Evolutionary conservation across 2,888 invertebrate species (phyloP), one percentile per base, ranked within the genome.

Genomic region (Fragum sueziense): DNA sequence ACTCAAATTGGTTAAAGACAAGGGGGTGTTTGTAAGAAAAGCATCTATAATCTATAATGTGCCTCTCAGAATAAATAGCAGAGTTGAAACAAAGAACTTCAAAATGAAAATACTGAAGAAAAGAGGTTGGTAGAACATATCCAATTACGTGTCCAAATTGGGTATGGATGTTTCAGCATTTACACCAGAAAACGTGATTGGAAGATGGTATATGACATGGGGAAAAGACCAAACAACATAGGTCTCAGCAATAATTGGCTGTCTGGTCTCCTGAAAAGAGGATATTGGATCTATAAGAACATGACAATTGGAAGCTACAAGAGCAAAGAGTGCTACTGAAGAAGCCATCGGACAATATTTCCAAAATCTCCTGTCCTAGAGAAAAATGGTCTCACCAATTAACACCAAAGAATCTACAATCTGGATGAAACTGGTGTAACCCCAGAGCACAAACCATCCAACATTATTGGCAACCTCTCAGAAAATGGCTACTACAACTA

Each of bases 401-500:
- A 57, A 25, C 71, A 57, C 22, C 70, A 54, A 2, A 11, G 20
- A 11, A 70, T 70, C 4, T 70, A 31, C n/a, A n/a, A n/a, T n/a
- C n/a, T n/a, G n/a, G n/a, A n/a, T n/a, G n/a, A n/a, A n/a, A n/a
- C n/a, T n/a, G n/a, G n/a, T n/a, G n/a, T n/a, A n/a, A n/a, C n/a
- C n/a, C n/a, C n/a, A n/a, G n/a, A n/a, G n/a, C n/a, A n/a, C n/a
- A n/a, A n/a, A n/a, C 61, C 22, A 34, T 59, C n/a, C 25, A 71
- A 74, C 29, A 27, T 69, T 7, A 61, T 74, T 31, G 68, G 27
- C 6, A n/a, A 74, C 69, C 20, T 70, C 67, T 3, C 74, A 70
- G 1, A 52, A 68, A 37, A 22, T 20, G 47, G 17, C 54, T 52
- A 59, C 59, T 14, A 59, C 59, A 11, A 59, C 59, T 9, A 3